A percentile compares a stretch with the other conserved stretches of the same genome.
Conservation (phyloP, 1,140 invertebrate species). For the Belonocnema kinseyi region DNA sequence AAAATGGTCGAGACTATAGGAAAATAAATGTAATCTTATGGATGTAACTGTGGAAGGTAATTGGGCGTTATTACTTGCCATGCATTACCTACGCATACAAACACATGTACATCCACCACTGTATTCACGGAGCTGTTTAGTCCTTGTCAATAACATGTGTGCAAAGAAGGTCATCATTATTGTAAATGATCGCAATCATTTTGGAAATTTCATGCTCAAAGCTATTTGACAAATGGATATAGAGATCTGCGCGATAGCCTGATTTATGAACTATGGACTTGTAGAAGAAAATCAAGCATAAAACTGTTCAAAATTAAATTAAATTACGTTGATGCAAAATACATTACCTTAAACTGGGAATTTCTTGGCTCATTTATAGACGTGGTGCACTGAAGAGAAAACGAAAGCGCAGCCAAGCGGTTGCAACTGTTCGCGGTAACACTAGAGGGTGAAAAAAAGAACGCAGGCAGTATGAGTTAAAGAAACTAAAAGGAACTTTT, state of each 20-base stretch:
- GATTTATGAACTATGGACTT: background rate
- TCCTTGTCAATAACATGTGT: constrained; percentile 57
- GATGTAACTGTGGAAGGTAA: constrained; percentile 48
- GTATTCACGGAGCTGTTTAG: constrained; percentile 35
- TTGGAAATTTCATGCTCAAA: constrained; percentile 4
- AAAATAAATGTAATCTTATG: constrained; percentile 53
- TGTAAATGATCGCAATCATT: constrained; percentile 6
- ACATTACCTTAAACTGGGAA: background rate
- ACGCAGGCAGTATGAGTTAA: background rate
- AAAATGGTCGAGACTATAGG: constrained; percentile 42
- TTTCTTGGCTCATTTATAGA: constrained; percentile 11
- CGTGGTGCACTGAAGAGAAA: constrained; percentile 7
- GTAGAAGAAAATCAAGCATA: background rate
- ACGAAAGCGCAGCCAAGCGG: background rate
- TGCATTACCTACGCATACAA: constrained; percentile 43
- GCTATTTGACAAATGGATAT: background rate
- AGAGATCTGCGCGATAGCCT: background rate
- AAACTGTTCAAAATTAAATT: background rate
- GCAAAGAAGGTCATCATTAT: constrained; percentile 46
- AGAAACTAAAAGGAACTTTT: constrained; percentile 15
- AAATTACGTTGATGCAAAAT: background rate
- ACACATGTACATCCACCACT: constrained; percentile 31
- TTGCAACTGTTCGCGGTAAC: constrained; percentile 21
- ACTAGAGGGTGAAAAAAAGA: background rate
- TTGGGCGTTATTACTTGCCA: constrained; percentile 47